Conservation (phyloP, 2,888 invertebrate genomes). For the Lasioglossum malachurum region DNA sequence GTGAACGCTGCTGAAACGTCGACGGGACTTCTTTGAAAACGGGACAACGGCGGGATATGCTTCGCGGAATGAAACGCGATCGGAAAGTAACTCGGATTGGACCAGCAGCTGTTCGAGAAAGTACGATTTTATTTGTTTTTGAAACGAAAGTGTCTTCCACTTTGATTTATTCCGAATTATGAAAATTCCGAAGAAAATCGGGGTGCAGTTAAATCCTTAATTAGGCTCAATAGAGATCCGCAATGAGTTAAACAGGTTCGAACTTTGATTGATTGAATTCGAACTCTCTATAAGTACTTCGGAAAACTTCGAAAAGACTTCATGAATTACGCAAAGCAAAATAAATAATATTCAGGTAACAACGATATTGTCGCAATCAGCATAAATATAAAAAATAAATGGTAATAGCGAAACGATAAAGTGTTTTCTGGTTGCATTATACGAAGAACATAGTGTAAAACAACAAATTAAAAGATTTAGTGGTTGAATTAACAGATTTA, state of each 20-base stretch:
- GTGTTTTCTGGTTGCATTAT: neutral
- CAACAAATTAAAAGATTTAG: neutral
- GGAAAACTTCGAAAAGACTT: neutral
- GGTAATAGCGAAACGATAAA: neutral
- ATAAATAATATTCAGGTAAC: neutral
- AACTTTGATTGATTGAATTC: too few species aligned
- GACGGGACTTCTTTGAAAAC: neutral
- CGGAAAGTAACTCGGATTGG: constrained; percentile 1
- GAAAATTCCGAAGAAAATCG: too few species aligned
- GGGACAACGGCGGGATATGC: constrained; percentile 2
- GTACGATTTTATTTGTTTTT: neutral
- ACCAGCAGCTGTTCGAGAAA: neutral
- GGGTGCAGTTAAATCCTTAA: neutral
- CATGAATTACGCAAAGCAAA: neutral
- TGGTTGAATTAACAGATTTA: neutral
- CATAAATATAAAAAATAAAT: too few species aligned
- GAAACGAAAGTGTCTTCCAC: neutral
- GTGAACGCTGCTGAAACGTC: neutral
- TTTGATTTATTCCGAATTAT: too few species aligned
- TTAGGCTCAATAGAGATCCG: neutral
- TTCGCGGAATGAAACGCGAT: neutral
- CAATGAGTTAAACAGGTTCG: neutral
- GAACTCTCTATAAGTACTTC: too few species aligned
- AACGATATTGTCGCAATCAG: too few species aligned
- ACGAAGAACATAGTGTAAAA: neutral